Percentiles rank a stretch among this genome's conserved stretches.
Evolutionary conservation across 2,888 invertebrate species (phyloP).

Genomic region (Koerneria pararmatus): DNA sequence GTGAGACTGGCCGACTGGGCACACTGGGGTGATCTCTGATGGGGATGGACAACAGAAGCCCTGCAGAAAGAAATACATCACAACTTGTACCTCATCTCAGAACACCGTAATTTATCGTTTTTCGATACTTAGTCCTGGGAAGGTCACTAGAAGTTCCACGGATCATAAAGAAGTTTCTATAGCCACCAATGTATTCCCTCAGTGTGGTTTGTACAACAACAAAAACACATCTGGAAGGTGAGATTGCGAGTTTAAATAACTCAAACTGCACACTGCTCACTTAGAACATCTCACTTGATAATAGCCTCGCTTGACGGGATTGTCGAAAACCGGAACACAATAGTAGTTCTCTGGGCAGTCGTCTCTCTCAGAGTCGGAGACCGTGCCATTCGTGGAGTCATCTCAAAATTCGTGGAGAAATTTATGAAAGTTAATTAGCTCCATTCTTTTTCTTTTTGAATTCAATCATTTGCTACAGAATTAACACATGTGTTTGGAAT

Average conservation of each 20-base stretch:
- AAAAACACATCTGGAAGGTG: no score
- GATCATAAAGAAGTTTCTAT: no score
- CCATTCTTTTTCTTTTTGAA: no score
- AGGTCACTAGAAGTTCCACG: neutral
- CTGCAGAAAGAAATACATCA: conserved; percentile 18
- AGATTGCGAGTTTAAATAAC: no score
- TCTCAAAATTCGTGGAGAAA: neutral
- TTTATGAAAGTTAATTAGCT: no score
- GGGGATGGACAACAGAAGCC: conserved; percentile 58
- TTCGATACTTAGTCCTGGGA: neutral
- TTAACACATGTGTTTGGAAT: no score
- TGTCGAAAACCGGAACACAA: conserved; percentile 53
- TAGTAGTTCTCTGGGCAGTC: conserved; percentile 48
- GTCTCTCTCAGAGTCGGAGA: conserved; percentile 23
- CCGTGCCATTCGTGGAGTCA: neutral
- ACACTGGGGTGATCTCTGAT: conserved; percentile 42
- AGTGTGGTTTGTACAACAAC: no score
- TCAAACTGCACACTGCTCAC: no score
- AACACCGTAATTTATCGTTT: neutral
- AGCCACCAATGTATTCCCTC: no score
- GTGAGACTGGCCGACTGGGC: conserved; percentile 53
- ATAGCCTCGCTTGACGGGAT: conserved; percentile 42
- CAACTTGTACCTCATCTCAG: neutral
- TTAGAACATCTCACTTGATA: conserved; percentile 29
- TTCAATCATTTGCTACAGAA: no score